Evolutionary conservation across 2,888 invertebrate species (phyloP).

Genomic region (Leptinotarsa tumamoca): DNA sequence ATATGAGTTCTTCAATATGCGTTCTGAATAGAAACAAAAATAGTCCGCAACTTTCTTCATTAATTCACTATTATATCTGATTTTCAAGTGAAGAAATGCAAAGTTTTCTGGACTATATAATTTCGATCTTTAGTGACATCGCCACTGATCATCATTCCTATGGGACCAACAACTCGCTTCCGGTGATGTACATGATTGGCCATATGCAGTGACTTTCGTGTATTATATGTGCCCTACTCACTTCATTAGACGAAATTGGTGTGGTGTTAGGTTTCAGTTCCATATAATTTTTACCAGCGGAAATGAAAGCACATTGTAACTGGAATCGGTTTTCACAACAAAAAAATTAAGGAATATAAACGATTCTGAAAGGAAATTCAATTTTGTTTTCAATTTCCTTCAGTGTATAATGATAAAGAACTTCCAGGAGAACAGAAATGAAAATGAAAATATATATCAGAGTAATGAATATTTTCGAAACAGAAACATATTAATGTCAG

Average conservation of each 20-base stretch:
- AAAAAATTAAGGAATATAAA: neutral
- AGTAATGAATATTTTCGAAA: neutral
- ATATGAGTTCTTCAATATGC: no score
- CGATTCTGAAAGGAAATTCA: neutral
- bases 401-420: neutral
- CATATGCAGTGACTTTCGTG: slow-evolving; percentile 35
- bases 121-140: neutral
- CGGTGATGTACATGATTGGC: slow-evolving; percentile 38
- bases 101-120: slow-evolving; percentile 10
- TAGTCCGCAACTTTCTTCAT: no score
- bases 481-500: neutral
- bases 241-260: slow-evolving; percentile 21
- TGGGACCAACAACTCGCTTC: slow-evolving; percentile 40
- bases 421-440: neutral
- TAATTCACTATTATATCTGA: no score
- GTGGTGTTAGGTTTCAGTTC: slow-evolving; percentile 16
- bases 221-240: neutral
- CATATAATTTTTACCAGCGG: slow-evolving; percentile 12
- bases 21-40: no score
- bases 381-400: neutral
- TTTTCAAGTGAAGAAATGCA: no score
- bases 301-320: slow-evolving; percentile 16
- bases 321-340: slow-evolving; percentile 9
- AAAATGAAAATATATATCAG: neutral
- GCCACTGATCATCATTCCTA: slow-evolving; percentile 32